phyloP scores from a whole-genome alignment of 2,797 vertebrate genomes.

The Gallinago nigripennis region DNA sequence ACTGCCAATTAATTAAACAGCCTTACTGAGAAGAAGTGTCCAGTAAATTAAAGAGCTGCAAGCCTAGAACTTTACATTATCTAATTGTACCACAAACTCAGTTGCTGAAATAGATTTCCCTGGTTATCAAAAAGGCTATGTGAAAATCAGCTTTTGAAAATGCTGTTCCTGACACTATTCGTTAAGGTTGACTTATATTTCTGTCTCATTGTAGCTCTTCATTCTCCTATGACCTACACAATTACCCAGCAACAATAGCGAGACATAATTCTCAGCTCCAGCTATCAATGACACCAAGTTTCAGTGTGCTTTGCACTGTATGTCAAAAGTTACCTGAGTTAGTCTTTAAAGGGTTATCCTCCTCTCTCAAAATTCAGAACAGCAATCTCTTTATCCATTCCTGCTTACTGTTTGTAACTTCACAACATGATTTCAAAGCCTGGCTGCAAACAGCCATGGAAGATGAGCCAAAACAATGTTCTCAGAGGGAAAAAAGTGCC shows the following conservation, averaged over 20 bases:
- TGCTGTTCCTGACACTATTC: neutral
- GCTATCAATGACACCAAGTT: neutral
- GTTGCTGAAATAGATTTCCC: constrained; percentile 18
- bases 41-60: constrained; percentile 64
- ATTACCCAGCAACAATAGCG: neutral
- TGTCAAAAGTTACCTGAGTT: neutral
- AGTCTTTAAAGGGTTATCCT: neutral
- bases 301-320: neutral
- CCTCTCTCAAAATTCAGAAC: neutral
- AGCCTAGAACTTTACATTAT: constrained; percentile 54
- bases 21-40: constrained; percentile 26
- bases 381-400: neutral
- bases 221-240: neutral
- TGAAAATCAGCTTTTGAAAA: neutral
- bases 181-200: neutral
- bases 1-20: constrained; percentile 69
- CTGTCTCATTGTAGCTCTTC: neutral
- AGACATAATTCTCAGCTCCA: neutral
- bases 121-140: neutral
- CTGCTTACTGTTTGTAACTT: neutral
- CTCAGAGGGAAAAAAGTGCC: neutral
- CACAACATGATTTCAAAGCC: neutral
- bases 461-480: neutral
- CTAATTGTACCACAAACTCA: constrained; percentile 52
- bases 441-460: neutral